Evolutionary conservation across 2,888 invertebrate genomes (phyloP).

Genomic region (Octonoba sinensis): DNA sequence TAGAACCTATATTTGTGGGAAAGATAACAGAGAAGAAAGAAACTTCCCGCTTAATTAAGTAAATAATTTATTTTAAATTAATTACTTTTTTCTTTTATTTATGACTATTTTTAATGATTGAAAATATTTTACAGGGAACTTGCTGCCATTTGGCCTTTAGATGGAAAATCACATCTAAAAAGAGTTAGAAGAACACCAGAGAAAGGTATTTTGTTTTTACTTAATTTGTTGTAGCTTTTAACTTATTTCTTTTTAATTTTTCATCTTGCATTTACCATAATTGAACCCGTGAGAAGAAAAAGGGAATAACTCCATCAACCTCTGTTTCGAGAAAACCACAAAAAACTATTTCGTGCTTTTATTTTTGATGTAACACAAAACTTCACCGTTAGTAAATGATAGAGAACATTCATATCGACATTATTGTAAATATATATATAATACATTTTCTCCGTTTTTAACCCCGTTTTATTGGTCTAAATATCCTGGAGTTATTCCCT

Average conservation of each 20-base stretch:
- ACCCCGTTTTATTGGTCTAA: no score
- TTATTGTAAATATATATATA: no score
- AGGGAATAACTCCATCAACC: no score
- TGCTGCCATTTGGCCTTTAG: constrained; percentile 29
- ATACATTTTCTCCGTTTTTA: no score
- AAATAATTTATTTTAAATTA: not conserved
- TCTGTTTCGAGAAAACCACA: no score
- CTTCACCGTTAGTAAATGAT: no score
- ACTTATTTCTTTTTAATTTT: not conserved
- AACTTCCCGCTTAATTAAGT: constrained; percentile 57
- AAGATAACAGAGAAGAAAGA: constrained; percentile 50
- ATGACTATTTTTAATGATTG: not conserved
- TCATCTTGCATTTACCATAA: no score
- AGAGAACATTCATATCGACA: no score
- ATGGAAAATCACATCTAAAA: constrained; percentile 32
- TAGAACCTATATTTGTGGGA: constrained; percentile 55
- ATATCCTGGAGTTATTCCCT: no score
- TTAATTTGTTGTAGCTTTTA: not conserved
- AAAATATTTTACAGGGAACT: constrained; percentile 24
- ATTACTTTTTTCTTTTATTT: not conserved
- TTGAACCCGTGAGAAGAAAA: no score
- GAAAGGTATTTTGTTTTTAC: constrained; percentile 25
- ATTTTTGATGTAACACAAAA: no score
- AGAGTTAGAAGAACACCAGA: constrained; percentile 42
- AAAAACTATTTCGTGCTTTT: no score